These are phyloP conservation scores for Globicephala melas DNA, from an alignment of 2,113 vertebrate species.

Conservation along the genomic window DNA sequence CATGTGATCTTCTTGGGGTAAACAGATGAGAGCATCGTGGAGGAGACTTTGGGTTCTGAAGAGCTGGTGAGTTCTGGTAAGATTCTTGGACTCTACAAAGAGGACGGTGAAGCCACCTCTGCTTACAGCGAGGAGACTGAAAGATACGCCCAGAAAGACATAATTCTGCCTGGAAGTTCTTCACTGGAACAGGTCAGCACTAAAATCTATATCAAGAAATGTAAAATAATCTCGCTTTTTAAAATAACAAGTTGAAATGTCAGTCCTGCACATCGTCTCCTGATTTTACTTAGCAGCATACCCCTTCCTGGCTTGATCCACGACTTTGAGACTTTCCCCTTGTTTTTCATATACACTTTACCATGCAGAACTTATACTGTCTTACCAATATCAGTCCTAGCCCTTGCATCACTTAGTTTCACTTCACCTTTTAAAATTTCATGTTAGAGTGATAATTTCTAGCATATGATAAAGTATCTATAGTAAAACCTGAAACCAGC, in stretches of 20 bases:
- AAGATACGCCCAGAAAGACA: constrained; percentile 86
- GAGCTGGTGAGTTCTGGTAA: constrained; percentile 45
- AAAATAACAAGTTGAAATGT: constrained; percentile 78
- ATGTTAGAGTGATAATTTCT: neutral
- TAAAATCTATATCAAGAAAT: constrained; percentile 75
- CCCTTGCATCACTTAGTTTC: neutral
- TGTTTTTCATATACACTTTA: neutral
- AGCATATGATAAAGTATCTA: neutral
- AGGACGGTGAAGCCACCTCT: constrained; percentile 81
- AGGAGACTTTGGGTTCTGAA: neutral
- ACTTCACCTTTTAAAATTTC: constrained; percentile 44
- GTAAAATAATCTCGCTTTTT: constrained; percentile 84
- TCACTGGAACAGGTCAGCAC: constrained; percentile 91
- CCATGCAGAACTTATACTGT: neutral
- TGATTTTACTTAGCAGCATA: neutral
- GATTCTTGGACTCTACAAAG: constrained; percentile 70
- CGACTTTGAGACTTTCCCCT: neutral
- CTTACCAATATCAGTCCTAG: neutral
- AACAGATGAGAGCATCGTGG: neutral
- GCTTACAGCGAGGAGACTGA: constrained; percentile 86
- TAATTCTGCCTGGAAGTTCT: constrained; percentile 90
- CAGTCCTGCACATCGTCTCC: constrained; percentile 80
- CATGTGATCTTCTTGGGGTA: constrained; percentile 54
- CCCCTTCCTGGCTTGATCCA: constrained; percentile 30
- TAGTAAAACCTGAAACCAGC: neutral